Conservation (phyloP, 2,797 vertebrate genomes). For the Cichlasoma orientale region DNA sequence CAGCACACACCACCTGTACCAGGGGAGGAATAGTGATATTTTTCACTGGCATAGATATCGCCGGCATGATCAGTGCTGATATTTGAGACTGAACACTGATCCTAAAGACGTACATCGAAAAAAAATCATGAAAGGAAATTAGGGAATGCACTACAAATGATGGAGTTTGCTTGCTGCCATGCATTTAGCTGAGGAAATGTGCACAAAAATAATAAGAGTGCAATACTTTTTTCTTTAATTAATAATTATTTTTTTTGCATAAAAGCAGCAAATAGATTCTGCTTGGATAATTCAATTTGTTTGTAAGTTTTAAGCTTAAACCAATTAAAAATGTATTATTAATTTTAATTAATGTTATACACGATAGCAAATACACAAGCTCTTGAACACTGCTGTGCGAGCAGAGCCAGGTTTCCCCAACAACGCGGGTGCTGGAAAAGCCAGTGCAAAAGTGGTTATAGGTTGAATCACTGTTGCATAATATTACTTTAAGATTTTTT, state of each 20-base stretch:
- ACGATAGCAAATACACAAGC: not conserved
- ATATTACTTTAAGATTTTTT: slow-evolving; percentile 25
- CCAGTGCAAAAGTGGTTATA: slow-evolving; percentile 7
- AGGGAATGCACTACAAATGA: not conserved
- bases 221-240: not conserved
- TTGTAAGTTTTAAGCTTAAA: not conserved
- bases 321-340: not conserved
- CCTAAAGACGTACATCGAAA: not conserved
- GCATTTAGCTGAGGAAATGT: not conserved
- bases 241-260: not conserved
- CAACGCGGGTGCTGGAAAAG: not conserved
- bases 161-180: not conserved
- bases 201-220: not conserved
- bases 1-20: slow-evolving; percentile 24
- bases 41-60: slow-evolving; percentile 9
- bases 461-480: slow-evolving; percentile 33
- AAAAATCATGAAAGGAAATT: not conserved
- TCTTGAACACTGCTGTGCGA: not conserved
- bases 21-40: not conserved
- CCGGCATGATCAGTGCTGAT: not conserved
- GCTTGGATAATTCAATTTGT: not conserved
- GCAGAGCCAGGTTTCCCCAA: not conserved
- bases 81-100: not conserved
- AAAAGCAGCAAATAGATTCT: not conserved
- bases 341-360: not conserved